Evolutionary conservation across 2,888 invertebrate species (phyloP), one percentile per base, ranked within the genome.

Genomic region (Lepidochitona cinerea): DNA sequence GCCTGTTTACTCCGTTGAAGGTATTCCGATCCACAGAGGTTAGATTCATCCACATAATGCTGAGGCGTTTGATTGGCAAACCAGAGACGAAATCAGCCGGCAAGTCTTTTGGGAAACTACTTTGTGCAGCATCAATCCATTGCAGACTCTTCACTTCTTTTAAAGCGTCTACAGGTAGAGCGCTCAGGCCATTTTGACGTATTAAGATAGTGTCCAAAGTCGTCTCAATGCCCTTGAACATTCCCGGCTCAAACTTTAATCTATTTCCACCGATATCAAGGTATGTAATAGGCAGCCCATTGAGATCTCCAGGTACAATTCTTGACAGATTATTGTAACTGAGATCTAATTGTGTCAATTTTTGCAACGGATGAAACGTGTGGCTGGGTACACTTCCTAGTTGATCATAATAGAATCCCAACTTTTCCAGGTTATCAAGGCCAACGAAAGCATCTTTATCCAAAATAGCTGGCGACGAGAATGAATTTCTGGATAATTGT

Each of bases 71-170:
- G 4, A 66, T 33, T 18, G 35, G n/a, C 14, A 66, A 36, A n/a
- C 66, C 66, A 26, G 59, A 4, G 29, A 32, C 59, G 29, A 59
- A 59, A 29, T 29, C 26, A 4, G 32, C 59, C 14, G 59, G 59
- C 14, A 36, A n/a, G 18, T 18, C 18, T 36, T 14, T 35, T 6
- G 35, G 37, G 68, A 68, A 68, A 49, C 23, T 18, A 36, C 32
- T 68, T 23, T 3, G n/a, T 29, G 68, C 32, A 23, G 68, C 68
- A 32, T 68, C 68, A n/a, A 68, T 32, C 68, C 68, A 68, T 41
- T 68, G 23, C 1, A 68, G 49, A 14, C 29, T 37, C 18, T 26
- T 68, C 18, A 68, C 3, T 5, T 37, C 29, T 14, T 37, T 14
- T 18, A 68, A 49, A 37, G 23, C 41, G n/a, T 14, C 5, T 41